These are phyloP conservation scores for Baccha elongata DNA, from an alignment of 2,888 invertebrate species.

Conservation along the genomic window DNA sequence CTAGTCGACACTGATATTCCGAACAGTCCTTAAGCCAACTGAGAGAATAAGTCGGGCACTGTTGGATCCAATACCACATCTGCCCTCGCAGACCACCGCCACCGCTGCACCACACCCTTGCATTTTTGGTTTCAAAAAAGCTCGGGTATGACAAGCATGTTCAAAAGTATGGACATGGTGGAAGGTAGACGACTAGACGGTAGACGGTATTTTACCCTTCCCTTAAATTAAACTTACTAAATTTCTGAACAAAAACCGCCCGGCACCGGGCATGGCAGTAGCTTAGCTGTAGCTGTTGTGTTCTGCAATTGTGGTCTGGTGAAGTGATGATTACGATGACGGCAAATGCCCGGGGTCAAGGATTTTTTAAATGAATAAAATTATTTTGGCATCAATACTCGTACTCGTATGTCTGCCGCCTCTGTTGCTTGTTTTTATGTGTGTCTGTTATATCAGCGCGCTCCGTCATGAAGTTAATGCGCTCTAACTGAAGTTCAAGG, in stretches of 20 bases:
- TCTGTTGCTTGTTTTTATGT: background rate
- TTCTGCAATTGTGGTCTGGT: background rate
- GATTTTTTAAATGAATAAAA: slow-evolving; percentile 20
- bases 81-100: too few species aligned
- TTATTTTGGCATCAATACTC: slow-evolving; percentile 15
- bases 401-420: background rate
- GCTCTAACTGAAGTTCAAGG: slow-evolving; percentile 82
- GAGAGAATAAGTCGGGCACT: too few species aligned
- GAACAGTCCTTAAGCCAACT: too few species aligned
- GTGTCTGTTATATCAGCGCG: slow-evolving; percentile 37
- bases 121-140: background rate
- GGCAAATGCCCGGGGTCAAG: slow-evolving; percentile 17
- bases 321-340: slow-evolving; percentile 2
- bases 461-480: slow-evolving; percentile 79
- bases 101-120: background rate
- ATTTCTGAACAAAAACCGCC: background rate
- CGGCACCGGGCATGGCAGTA: background rate
- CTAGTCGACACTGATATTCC: too few species aligned
- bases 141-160: background rate
- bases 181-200: background rate
- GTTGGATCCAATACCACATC: too few species aligned
- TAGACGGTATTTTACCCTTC: background rate
- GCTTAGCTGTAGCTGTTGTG: background rate
- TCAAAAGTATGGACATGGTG: too few species aligned
- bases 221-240: background rate